Conservation (phyloP, 2,113 vertebrate genomes). For the Pycnonotus jocosus region DNA sequence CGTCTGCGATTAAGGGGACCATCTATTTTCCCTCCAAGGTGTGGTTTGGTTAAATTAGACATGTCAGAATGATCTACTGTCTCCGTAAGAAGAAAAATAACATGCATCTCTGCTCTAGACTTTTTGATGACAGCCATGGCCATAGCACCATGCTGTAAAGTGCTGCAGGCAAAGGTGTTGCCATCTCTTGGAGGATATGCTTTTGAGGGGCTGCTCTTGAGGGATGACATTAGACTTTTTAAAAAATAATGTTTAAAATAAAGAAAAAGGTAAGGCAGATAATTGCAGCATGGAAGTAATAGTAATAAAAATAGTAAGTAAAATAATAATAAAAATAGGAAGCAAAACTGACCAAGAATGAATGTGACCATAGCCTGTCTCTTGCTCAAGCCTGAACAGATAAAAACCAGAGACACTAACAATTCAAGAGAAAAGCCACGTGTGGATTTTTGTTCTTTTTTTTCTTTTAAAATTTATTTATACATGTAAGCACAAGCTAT, state of each 20-base stretch:
- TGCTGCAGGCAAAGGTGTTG: not conserved
- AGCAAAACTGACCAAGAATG: not conserved
- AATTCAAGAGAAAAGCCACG: not conserved
- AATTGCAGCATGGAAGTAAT: not conserved
- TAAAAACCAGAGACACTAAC: not conserved
- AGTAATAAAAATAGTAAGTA: not conserved
- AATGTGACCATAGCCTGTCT: not conserved
- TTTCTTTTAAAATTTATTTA: not conserved
- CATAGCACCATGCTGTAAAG: rapidly evolving
- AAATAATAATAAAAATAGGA: not conserved
- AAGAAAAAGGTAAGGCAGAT: not conserved
- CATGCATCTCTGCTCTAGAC: not conserved
- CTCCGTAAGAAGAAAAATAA: not conserved
- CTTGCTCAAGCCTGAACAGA: not conserved
- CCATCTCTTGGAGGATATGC: not conserved
- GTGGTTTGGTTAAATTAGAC: not conserved
- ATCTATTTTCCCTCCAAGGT: not conserved
- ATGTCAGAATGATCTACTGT: not conserved
- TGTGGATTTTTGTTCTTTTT: not conserved
- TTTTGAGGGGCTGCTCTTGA: not conserved
- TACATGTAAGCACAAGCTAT: not conserved
- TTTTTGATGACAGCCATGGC: not conserved
- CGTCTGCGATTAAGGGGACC: not conserved
- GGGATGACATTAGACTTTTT: not conserved
- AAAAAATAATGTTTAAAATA: not conserved